Evolutionary conservation across 2,113 vertebrate genomes (phyloP), one percentile per base, ranked within the genome.

Genomic region (Grammomys surdaster): DNA sequence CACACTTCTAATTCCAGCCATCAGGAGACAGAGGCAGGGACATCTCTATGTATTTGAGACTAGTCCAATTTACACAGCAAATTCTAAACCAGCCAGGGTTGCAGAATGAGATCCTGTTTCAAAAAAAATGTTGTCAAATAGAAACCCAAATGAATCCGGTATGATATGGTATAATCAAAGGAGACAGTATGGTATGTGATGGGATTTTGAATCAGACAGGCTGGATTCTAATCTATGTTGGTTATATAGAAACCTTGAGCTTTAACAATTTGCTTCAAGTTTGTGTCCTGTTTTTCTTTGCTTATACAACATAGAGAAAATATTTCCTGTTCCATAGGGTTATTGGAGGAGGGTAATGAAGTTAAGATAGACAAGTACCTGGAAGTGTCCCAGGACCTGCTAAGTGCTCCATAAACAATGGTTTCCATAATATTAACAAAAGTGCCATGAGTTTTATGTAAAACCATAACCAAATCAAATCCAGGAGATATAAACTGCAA

Each of bases 391-490:
- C 12, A 33, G 60, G n/a, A 40, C 17, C 56, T 26, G n/a, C n/a
- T 28, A 78, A 85, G 46, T 60, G 33, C 76, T 94, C 56, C 48
- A 33, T 33, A 88, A 90, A 92, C 67, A 84, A 54, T 58, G 90
- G 40, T 81, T 73, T 0, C 43, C 65, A 36, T 56, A 70, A 75
- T 24, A 56, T 54, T 72, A 82, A 95, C 22, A 94, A 84, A 93
- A 76, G 72, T 40, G 82, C 0, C 40, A 17, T 28, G 51, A 46
- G 19, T 33, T 91, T 36, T 51, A 78, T 54, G 22, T 24, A 92
- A 90, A 95, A 82, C 3, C 43, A 7, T 8, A 95, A 67, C 93
- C 93, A 90, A 67, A 46, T 90, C 88, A 94, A 96, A 91, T 73
- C 46, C 60, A 94, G 46, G 40, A 94, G 78, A 75, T 48, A 86